These are phyloP conservation scores for Serranus cabrilla DNA, from an alignment of 2,797 vertebrate genomes.

Conservation along the genomic window DNA sequence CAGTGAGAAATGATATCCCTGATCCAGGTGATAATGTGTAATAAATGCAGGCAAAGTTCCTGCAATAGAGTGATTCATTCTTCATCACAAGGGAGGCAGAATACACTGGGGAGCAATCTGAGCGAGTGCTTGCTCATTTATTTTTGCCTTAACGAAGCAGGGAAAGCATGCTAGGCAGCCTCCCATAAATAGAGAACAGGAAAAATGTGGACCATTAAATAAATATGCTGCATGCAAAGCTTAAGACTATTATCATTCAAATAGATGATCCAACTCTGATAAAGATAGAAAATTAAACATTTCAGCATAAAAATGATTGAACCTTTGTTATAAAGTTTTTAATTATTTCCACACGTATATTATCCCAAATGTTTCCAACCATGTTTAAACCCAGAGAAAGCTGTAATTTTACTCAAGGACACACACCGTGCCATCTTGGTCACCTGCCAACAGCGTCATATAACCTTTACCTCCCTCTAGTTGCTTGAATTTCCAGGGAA, in stretches of 20 bases:
- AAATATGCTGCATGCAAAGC: conserved; percentile 19
- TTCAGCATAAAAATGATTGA: no score
- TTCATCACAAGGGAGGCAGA: conserved; percentile 67
- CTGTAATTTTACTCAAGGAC: no score
- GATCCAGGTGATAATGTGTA: conserved; percentile 78
- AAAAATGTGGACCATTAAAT: conserved; percentile 21
- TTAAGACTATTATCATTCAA: conserved; percentile 4
- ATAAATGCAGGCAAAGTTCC: conserved; percentile 75
- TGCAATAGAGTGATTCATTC: conserved; percentile 63
- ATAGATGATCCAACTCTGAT: conserved; percentile 9
- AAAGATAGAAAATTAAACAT: neutral
- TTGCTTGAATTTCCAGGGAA: no score
- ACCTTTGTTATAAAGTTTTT: no score
- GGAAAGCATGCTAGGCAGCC: conserved; percentile 12
- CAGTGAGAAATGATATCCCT: conserved; percentile 63
- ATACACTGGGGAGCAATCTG: conserved; percentile 80
- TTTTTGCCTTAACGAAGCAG: conserved; percentile 78
- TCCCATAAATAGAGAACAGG: conserved; percentile 21
- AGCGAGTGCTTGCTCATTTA: conserved; percentile 75
- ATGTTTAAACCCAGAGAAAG: no score
- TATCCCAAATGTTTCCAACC: no score
- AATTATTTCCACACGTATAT: no score
- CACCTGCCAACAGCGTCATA: no score
- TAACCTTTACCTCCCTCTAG: no score
- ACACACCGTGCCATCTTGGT: no score